Evolutionary conservation across 2,888 invertebrate genomes (phyloP), one percentile per base, ranked within the genome.

Genomic region (Emesis furor): DNA sequence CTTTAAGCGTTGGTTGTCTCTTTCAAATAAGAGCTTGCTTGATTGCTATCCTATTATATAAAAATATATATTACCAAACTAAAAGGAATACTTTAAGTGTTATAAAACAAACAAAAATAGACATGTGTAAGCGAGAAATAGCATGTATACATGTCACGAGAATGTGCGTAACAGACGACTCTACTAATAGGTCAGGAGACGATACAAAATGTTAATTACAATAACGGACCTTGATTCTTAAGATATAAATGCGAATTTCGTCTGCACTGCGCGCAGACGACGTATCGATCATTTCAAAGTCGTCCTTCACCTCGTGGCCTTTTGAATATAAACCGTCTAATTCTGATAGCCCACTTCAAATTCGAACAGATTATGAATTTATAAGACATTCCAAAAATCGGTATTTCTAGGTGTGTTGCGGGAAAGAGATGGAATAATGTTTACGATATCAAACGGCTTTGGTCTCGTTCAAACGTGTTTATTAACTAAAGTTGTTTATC

Each of bases 231-330:
- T 30, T 62, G 32, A 14, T 4, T 0, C 1, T 1, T 3, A 17
- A 0, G 0, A 0, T 1, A 32, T 30, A 74, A 14, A 51, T 30
- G 14, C 62, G 14, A 74, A 24, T 37, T 42, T 62, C 17, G 39
- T 62, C n/a, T 74, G 62, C 24, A 62, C n/a, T 30, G 6, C 12
- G n/a, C 67, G 17, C 67, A 39, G 73, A 73, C 74, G 17, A 71
- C 77, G 91, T 95, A 96, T 96, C 96, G 96, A 96, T 95, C 95
- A 93, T 91, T 90, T 91, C 93, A 91, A 91, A 92, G 91, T 91
- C 94, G 96, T 95, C 96, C 95, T 95, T 96, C 95, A 95, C 95
- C 96, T 91, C 93, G 92, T 95, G 95, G 93, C 96, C 96, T 96
- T 96, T 92, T 91, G 78, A 88, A 91, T 68, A 87, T 91, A 90